Percentiles rank a stretch among this genome's conserved stretches.
Evolutionary conservation across 2,888 invertebrate species (phyloP).

Genomic region (Hypena proboscidalis): DNA sequence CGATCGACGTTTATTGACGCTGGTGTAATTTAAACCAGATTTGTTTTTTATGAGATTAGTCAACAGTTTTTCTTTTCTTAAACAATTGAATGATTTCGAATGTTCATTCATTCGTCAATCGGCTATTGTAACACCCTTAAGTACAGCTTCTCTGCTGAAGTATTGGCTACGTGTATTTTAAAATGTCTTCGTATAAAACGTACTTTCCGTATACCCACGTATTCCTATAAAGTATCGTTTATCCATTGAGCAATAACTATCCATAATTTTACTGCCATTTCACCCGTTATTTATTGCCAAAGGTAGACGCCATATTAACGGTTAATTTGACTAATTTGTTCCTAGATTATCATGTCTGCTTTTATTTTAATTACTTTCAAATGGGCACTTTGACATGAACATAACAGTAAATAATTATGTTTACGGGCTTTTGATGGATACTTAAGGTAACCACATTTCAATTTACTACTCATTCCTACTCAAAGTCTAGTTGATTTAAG

Average conservation of each 20-base stretch:
- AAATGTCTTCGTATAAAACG: conserved; percentile 26
- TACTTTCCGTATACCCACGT: conserved; percentile 11
- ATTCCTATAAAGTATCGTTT: conserved; percentile 20
- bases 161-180: too few relatives aligned
- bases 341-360: conserved; percentile 27
- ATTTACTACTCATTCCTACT: neutral
- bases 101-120: too few relatives aligned
- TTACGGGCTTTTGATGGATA: conserved; percentile 15
- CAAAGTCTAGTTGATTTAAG: too few relatives aligned
- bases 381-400: conserved; percentile 27
- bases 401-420: conserved; percentile 30
- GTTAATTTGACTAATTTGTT: conserved; percentile 35
- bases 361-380: conserved; percentile 35
- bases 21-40: too few relatives aligned
- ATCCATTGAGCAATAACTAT: conserved; percentile 30
- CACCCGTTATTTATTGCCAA: conserved; percentile 24
- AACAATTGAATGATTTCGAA: too few relatives aligned
- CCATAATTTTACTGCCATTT: conserved; percentile 33
- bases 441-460: neutral
- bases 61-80: too few relatives aligned
- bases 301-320: conserved; percentile 23
- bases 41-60: too few relatives aligned
- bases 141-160: too few relatives aligned
- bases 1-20: too few relatives aligned
- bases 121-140: too few relatives aligned